phyloP scores from a whole-genome alignment of 2,888 invertebrate species.

The Tetragnatha montana region DNA sequence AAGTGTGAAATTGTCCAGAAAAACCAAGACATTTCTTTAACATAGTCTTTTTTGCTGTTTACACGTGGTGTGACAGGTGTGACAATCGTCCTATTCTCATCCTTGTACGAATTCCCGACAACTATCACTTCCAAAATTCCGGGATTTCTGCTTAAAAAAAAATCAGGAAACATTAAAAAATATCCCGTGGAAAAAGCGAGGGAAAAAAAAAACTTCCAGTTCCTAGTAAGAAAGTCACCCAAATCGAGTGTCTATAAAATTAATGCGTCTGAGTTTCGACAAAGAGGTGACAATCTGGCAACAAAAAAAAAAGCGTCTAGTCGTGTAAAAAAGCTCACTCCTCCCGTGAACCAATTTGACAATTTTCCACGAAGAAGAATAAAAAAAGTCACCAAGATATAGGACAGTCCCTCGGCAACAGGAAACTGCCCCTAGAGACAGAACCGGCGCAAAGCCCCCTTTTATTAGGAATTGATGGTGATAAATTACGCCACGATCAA shows the following conservation, averaged over 20 bases:
- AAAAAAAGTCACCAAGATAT: background rate
- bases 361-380: background rate
- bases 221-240: background rate
- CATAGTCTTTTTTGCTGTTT: too few relatives aligned
- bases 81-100: background rate
- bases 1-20: too few relatives aligned
- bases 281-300: background rate
- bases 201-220: background rate
- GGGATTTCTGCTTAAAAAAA: background rate
- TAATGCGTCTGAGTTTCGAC: background rate
- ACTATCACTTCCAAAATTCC: too few relatives aligned
- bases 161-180: background rate
- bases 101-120: background rate
- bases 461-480: slow-evolving; percentile 68
- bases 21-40: too few relatives aligned
- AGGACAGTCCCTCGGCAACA: background rate
- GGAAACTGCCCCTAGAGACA: background rate
- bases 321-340: background rate
- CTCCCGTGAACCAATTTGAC: background rate
- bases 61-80: background rate
- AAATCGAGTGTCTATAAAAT: background rate
- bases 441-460: slow-evolving; percentile 19
- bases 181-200: background rate
- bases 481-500: slow-evolving; percentile 59
- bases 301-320: background rate